Conservation (phyloP, 2,888 invertebrate species). For the Ophion obscuratus region DNA sequence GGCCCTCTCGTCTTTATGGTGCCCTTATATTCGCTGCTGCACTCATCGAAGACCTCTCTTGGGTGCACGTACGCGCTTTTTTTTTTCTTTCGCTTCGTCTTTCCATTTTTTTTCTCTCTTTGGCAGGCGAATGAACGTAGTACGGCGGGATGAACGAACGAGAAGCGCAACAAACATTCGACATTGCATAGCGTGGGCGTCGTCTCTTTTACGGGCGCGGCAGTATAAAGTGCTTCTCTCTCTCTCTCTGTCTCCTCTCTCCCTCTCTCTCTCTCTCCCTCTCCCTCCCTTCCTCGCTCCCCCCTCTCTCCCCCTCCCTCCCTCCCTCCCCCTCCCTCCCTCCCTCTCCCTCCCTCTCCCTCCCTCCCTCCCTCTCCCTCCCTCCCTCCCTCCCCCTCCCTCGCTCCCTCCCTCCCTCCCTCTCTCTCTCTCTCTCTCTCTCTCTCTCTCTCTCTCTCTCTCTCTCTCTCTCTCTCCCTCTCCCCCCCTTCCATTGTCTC, state of each 20-base stretch:
- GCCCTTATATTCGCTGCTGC: conserved; percentile 73
- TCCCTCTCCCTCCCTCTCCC: too few relatives aligned
- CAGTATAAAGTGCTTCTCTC: conserved; percentile 74
- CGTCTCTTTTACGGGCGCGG: conserved; percentile 74
- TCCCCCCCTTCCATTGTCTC: conserved; percentile 8
- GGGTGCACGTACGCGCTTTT: conserved; percentile 51
- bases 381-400: too few relatives aligned
- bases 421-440: too few relatives aligned
- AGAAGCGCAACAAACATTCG: conserved; percentile 33
- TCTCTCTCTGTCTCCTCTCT: conserved; percentile 58
- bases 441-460: too few relatives aligned
- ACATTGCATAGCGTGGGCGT: conserved; percentile 74
- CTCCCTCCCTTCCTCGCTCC: too few relatives aligned
- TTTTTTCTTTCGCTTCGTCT: conserved; percentile 21
- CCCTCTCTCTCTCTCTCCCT: background rate
- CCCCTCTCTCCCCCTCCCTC: too few relatives aligned
- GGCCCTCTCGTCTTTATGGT: conserved; percentile 77
- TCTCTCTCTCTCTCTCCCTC: background rate
- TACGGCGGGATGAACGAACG: conserved; percentile 46
- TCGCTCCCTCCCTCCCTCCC: too few relatives aligned
- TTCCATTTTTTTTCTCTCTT: background rate
- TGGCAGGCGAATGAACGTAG: conserved; percentile 48
- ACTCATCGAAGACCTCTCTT: conserved; percentile 74
- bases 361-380: too few relatives aligned
- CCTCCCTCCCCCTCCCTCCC: too few relatives aligned